Evolutionary conservation across 1,140 invertebrate genomes (phyloP), one percentile per base, ranked within the genome.

Genomic region (Meteorus sp.): DNA sequence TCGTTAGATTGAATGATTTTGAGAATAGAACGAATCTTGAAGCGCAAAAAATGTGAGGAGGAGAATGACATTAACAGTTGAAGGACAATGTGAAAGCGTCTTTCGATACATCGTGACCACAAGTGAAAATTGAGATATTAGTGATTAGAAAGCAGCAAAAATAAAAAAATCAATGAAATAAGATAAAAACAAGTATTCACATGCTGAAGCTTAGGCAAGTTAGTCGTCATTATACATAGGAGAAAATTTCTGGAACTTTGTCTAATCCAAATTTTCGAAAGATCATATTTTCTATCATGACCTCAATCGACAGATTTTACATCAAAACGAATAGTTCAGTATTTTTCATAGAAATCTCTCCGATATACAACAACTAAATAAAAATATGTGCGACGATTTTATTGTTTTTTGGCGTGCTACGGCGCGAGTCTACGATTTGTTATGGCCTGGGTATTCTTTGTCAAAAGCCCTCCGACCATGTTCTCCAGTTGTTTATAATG

Each of bases 381-480:
- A 39, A 39, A 39, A n/a, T 50, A 25, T 37, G 55, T 57, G 45
- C 55, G 44, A 48, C 55, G 55, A 41, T 27, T 22, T n/a, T 7
- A 33, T 33, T 33, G 19, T 39, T 52, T 57, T 58, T 60, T 57
- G 75, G 74, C 75, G 75, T 77, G 76, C 75, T 78, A 78, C 75
- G 75, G 74, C 75, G 75, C 74, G 76, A 79, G 72, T 76, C 76
- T 79, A 78, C 73, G 70, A 69, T 20, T n/a, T n/a, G n/a, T n/a
- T n/a, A n/a, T 43, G 35, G 20, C 45, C 39, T 41, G 20, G 55
- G 17, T 23, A 47, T 44, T n/a, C n/a, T n/a, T 41, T 37, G 11
- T 43, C 25, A 35, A 31, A n/a, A n/a, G n/a, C 39, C 45, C 55
- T 53, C 37, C 15, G 29, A 20, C 31, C 45, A 25, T 48, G 8